Evolutionary conservation across 2,113 vertebrate species (phyloP).

Genomic region (Mystacornis crossleyi): DNA sequence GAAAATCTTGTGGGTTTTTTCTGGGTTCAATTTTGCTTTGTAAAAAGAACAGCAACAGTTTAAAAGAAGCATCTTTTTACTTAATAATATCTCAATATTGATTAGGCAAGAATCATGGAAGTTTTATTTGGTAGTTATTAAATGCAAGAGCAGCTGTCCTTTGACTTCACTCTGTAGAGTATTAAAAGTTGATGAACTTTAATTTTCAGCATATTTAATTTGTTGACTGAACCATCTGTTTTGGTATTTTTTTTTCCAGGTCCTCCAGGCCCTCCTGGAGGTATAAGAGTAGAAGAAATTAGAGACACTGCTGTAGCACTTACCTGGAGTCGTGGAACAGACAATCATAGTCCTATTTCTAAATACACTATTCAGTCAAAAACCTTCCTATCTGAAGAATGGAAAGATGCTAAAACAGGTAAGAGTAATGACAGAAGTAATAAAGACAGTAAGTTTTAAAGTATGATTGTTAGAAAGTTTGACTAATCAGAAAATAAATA

Average conservation of each 20-base stretch:
- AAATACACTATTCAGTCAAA: constrained; percentile 91
- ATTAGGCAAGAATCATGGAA: neutral
- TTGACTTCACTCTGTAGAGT: neutral
- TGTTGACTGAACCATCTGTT: neutral
- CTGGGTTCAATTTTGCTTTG: neutral
- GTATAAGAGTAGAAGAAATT: constrained; percentile 85
- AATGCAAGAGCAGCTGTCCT: neutral
- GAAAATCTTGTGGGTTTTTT: neutral
- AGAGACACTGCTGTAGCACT: constrained; percentile 83
- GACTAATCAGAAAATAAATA: neutral
- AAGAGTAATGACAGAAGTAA: constrained; percentile 21
- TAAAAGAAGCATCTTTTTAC: neutral
- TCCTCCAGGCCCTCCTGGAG: constrained; percentile 93
- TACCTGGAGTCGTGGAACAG: constrained; percentile 93
- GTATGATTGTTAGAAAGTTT: neutral
- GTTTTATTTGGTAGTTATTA: neutral
- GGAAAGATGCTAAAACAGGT: constrained; percentile 93
- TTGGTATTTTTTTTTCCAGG: constrained; percentile 69
- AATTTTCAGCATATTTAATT: neutral
- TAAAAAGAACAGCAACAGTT: neutral
- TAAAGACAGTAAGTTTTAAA: neutral
- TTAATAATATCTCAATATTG: neutral
- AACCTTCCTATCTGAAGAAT: constrained; percentile 81
- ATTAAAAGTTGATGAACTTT: neutral
- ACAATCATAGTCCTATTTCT: constrained; percentile 97